Conservation (phyloP, 2,888 invertebrate genomes). For the Ormia ochracea region DNA sequence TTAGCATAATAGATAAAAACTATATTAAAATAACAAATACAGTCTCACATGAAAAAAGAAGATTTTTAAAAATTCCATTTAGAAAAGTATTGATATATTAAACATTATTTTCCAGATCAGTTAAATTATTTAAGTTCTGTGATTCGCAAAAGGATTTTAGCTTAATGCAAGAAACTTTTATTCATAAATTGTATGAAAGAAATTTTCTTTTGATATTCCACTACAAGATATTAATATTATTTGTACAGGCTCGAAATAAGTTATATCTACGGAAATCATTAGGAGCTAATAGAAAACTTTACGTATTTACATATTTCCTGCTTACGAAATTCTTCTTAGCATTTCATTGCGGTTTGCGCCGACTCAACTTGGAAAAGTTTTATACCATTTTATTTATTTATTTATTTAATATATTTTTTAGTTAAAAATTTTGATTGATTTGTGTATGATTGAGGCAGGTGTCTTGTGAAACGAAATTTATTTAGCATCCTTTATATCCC, state of each 20-base stretch:
- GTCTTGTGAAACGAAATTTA: not conserved
- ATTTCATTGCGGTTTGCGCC: no score
- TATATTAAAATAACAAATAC: not conserved
- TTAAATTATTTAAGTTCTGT: no score
- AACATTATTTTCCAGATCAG: not conserved
- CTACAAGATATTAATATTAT: no score
- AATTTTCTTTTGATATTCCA: no score
- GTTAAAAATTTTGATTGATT: not conserved
- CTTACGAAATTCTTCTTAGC: no score
- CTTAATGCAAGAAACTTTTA: not conserved
- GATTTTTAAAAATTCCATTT: not conserved
- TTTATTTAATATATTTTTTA: not conserved
- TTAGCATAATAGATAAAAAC: not conserved
- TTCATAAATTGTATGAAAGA: no score
- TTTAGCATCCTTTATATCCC: not conserved
- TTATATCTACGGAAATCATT: no score
- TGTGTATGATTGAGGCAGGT: not conserved
- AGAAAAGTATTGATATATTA: not conserved
- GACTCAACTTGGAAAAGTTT: not conserved
- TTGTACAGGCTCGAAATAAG: no score
- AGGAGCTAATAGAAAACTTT: no score
- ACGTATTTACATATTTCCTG: no score
- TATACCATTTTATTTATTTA: not conserved
- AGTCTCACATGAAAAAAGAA: not conserved
- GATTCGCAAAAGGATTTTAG: no score